A percentile compares a stretch with the other conserved stretches of the same genome.
These are phyloP conservation scores for Sebastes umbrosus DNA, from an alignment of 2,797 vertebrate species.

Conservation along the genomic window DNA sequence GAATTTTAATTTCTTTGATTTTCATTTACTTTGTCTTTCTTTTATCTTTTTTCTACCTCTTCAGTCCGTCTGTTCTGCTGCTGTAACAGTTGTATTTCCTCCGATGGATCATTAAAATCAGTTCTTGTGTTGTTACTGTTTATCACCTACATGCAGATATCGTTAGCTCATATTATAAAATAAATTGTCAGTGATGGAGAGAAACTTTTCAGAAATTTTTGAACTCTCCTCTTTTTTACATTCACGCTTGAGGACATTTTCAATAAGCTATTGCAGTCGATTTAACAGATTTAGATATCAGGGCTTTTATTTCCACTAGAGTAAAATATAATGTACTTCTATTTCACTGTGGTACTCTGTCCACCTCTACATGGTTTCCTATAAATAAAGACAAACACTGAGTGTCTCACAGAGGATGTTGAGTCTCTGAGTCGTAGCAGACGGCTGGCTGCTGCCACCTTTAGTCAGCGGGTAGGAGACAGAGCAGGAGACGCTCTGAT, in stretches of 20 bases:
- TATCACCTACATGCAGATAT: not conserved
- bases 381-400: not conserved
- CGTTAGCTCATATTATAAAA: not conserved
- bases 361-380: not conserved
- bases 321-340: not conserved
- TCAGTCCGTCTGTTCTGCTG: not conserved
- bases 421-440: not conserved
- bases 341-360: not conserved
- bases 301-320: not conserved
- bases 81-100: not conserved
- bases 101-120: not conserved
- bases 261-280: not conserved
- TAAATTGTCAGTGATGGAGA: not conserved
- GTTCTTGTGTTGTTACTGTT: not conserved
- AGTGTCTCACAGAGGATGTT: conserved; percentile 23
- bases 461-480: conserved; percentile 4
- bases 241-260: not conserved
- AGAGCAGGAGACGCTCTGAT: not conserved
- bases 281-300: not conserved
- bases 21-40: not conserved
- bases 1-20: not conserved
- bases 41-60: not conserved
- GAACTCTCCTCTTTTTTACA: not conserved
- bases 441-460: not conserved
- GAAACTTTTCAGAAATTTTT: not conserved